Conservation (phyloP, 2,888 invertebrate species). For the Xestoiulus laeticollis region DNA sequence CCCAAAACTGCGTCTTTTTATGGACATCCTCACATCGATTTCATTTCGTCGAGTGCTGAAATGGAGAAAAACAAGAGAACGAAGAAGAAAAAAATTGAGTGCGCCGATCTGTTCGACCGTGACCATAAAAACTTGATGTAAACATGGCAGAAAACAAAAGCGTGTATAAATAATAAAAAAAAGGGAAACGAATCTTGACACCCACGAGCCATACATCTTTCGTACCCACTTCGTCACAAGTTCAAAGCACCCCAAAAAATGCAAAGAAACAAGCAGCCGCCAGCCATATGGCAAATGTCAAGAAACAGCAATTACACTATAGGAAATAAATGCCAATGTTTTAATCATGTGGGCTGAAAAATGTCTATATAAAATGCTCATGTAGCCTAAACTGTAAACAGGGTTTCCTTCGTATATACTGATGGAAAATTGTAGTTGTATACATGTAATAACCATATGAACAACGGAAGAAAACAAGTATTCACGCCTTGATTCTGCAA, state of each 20-base stretch:
- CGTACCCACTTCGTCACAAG: not conserved
- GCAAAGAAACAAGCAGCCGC: not conserved
- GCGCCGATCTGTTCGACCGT: conserved; percentile 18
- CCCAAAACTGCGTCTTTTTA: conserved; percentile 2
- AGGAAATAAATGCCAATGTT: not conserved
- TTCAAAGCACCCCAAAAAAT: conserved; percentile 18
- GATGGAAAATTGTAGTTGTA: no score
- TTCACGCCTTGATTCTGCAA: no score
- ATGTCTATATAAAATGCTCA: no score
- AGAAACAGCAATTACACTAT: conserved; percentile 18
- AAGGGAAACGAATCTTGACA: conserved; percentile 5
- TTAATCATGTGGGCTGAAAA: not conserved
- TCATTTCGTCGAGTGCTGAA: not conserved
- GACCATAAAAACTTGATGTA: conserved; percentile 17
- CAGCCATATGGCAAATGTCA: conserved; percentile 11
- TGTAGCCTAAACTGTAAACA: no score
- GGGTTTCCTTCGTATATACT: no score
- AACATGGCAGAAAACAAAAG: conserved; percentile 26
- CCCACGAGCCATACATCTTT: conserved; percentile 26
- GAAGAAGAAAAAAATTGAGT: not conserved
- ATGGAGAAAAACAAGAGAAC: not conserved
- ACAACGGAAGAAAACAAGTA: no score
- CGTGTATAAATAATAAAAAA: not conserved
- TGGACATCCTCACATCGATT: conserved; percentile 9
- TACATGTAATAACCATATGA: no score